Evolutionary conservation across 2,113 vertebrate genomes (phyloP), one percentile per base, ranked within the genome.

Genomic region (Gnathonemus longibarbis): DNA sequence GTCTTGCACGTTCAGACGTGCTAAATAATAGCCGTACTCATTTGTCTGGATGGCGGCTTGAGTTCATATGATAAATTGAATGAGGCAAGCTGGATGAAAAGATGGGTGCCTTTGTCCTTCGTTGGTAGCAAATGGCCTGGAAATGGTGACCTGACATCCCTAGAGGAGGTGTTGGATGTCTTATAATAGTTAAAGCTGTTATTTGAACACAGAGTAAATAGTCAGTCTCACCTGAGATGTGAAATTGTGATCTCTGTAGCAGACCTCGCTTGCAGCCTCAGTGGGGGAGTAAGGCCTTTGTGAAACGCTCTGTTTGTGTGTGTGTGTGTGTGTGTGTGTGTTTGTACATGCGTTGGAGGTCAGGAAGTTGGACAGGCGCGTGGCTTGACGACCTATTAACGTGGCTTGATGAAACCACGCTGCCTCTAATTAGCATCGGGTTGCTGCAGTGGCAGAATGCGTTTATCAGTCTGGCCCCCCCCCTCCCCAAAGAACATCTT

Each of bases 401-500:
- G 8, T 56, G 53, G 53, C 96, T 97, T 97, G 97, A 97, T 94
- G 95, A 96, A 96, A 96, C 94, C 92, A 93, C 95, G 94, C 93
- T 96, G 93, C 92, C 42, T 90, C 96, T 97, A 97, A 97, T 96
- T 97, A 96, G 96, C 96, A 95, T 8, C 19, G 95, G 94, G 94
- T 87, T 89, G 80, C 88, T 92, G 83, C 94, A 92, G 84, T 85
- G 87, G 49, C 92, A 88, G 84, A 91, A 85, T 77, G 84, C 52
- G 88, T 90, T 94, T 92, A 93, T 90, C 93, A 93, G 88, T 88
- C 93, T 96, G 93, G n/a, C n/a, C 31, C 77, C 17, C 42, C 52
- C 50, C 84, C 46, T 0, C 46, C 46, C 6, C 11, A 87, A 74
- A 77, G n/a, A 70, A n/a, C 24, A 49, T 87, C 84, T 31, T 74